A percentile compares a stretch with the other conserved stretches of the same genome.
Conservation (phyloP, 2,797 vertebrate genomes). For the Myotis planiceps region DNA sequence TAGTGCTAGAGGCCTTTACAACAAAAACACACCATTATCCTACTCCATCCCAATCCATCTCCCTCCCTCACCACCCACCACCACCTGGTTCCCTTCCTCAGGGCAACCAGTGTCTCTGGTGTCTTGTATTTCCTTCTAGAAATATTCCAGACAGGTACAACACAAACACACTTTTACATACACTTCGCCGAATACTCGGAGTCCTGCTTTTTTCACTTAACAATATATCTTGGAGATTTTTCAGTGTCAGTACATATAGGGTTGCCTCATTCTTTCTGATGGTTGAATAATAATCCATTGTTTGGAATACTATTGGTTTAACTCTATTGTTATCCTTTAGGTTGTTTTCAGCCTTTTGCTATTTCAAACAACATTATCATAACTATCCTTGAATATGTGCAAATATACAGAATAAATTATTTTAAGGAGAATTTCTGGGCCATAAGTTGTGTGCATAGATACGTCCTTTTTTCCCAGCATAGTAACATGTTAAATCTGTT, state of each 20-base stretch:
- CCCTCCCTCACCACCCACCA: neutral
- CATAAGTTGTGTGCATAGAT: neutral
- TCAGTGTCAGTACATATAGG: neutral
- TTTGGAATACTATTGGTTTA: neutral
- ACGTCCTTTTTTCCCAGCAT: neutral
- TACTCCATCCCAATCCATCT: neutral
- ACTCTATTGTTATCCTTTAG: neutral
- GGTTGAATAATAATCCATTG: neutral
- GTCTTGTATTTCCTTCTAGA: neutral
- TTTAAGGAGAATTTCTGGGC: neutral
- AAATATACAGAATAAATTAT: neutral
- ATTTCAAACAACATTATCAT: neutral
- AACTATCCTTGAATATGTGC: neutral
- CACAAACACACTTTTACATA: neutral
- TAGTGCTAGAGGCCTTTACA: neutral
- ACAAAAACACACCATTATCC: neutral
- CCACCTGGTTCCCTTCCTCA: neutral
- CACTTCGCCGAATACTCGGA: neutral
- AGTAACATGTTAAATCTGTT: neutral
- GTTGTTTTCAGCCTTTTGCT: neutral
- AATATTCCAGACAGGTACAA: neutral
- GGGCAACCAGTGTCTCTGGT: neutral
- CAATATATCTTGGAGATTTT: neutral
- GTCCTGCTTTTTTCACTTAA: neutral
- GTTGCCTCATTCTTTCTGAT: neutral